Evolutionary conservation across 2,888 invertebrate species (phyloP), one percentile per base, ranked within the genome.

Genomic region (Andrena haemorrhoa): DNA sequence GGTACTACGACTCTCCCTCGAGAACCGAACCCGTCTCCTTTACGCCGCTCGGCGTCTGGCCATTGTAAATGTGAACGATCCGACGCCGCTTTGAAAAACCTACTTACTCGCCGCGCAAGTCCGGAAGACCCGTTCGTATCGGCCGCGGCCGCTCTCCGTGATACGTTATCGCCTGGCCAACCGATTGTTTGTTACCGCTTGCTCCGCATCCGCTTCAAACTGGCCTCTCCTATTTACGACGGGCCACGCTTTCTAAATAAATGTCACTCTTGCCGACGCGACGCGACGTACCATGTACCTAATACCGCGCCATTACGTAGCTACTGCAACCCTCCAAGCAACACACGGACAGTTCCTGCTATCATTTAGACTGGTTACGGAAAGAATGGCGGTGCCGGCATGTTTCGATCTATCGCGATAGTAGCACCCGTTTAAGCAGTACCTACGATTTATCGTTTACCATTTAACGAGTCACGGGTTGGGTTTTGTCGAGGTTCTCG

Each of bases 151-250:
- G 83, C 56, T 77, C 56, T 77, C 72, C 72, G 60, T 85, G 92
- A 92, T 92, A 92, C 47, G 86, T 86, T 92, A 92, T 92, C 92
- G 75, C 58, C 66, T 92, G 72, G 53, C 66, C 68, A 79, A 84
- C 79, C 82, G 82, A 82, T 86, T 82, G 77, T 73, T 83, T 86
- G 84, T 77, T 81, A 65, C 72, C 84, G 90, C 90, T 91, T 87
- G 88, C 83, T 82, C 86, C 86, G 88, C 84, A 91, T 91, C 91
- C 91, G 91, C 72, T 79, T 81, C 61, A 79, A 79, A 83, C 12
- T 26, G 12, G 7, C 35, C 33, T 20, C 12, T 12, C 16, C 8
- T 10, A 41, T 41, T 41, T 1, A 16, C 16, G 16, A 16, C 35
- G 56, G 1, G 33, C 33, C 8, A 20, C 4, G 23, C 7, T 41